Evolutionary conservation across 2,797 vertebrate genomes (phyloP).

Genomic region (Crenichthys baileyi): DNA sequence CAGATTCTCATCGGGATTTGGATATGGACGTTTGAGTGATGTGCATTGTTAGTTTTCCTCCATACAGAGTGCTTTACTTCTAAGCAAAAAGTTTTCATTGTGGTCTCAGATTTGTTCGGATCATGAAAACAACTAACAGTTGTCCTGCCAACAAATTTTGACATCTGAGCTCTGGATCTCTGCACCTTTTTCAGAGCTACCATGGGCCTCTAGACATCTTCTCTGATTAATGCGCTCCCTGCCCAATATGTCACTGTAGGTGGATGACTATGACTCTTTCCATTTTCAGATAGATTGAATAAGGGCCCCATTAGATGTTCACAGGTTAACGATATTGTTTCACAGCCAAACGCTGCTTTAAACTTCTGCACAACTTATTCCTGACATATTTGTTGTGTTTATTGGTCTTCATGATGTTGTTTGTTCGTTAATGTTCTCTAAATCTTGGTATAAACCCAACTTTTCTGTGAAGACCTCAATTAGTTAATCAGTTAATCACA

Average conservation of each 20-base stretch:
- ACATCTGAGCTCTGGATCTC: not conserved
- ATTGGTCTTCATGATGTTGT: not conserved
- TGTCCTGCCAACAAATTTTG: no score
- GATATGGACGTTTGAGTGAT: no score
- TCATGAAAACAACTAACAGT: no score
- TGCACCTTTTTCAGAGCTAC: no score
- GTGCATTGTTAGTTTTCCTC: not conserved
- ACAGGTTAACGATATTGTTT: not conserved
- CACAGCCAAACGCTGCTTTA: no score
- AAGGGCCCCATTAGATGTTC: not conserved
- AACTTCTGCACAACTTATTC: no score
- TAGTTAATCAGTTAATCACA: no score
- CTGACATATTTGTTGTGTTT: not conserved
- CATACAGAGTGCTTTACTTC: not conserved
- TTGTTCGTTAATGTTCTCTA: not conserved
- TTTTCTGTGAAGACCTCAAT: no score
- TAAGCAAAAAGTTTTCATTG: no score
- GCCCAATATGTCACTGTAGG: not conserved
- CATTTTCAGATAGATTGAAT: not conserved
- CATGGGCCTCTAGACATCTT: not conserved
- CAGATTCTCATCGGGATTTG: no score
- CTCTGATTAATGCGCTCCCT: not conserved
- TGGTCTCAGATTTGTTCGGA: no score
- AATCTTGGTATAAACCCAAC: no score
- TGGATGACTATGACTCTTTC: not conserved